Evolutionary conservation across 64 coral and sea anemone species (phyloP).

Genomic region (Pachyseris speciosa): DNA sequence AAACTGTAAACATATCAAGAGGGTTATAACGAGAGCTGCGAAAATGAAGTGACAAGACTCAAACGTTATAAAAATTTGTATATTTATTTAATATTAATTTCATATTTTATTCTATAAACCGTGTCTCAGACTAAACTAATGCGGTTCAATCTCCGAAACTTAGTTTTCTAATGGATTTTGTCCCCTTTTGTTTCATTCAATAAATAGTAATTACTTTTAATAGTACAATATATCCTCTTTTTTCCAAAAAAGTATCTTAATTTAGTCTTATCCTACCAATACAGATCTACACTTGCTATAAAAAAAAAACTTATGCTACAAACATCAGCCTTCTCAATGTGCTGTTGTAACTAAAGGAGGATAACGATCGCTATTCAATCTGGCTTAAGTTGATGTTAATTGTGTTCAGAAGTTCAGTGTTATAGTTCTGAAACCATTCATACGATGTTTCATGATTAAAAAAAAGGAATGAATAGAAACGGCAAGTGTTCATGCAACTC

Average conservation of each 20-base stretch:
- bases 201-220: constrained; percentile 56
- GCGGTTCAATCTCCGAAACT: background rate
- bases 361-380: too few relatives aligned
- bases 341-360: too few relatives aligned
- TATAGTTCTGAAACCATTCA: too few relatives aligned
- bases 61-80: too few relatives aligned
- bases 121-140: constrained; percentile 10
- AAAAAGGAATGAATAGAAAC: background rate
- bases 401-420: too few relatives aligned
- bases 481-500: background rate
- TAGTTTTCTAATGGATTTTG: background rate
- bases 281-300: constrained; percentile 15
- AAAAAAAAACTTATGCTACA: constrained; percentile 15
- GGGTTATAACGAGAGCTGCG: too few relatives aligned
- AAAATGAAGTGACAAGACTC: background rate
- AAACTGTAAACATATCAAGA: background rate
- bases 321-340: background rate
- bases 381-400: too few relatives aligned
- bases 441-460: background rate
- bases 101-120: constrained; percentile 2
- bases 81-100: background rate
- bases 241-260: constrained; percentile 48
- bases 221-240: constrained; percentile 51
- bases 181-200: constrained; percentile 31
- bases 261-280: constrained; percentile 29